Percentiles rank a stretch among this genome's conserved stretches.
These are phyloP conservation scores for Trissolcus japonicus DNA, from an alignment of 2,888 invertebrate species.

Conservation along the genomic window DNA sequence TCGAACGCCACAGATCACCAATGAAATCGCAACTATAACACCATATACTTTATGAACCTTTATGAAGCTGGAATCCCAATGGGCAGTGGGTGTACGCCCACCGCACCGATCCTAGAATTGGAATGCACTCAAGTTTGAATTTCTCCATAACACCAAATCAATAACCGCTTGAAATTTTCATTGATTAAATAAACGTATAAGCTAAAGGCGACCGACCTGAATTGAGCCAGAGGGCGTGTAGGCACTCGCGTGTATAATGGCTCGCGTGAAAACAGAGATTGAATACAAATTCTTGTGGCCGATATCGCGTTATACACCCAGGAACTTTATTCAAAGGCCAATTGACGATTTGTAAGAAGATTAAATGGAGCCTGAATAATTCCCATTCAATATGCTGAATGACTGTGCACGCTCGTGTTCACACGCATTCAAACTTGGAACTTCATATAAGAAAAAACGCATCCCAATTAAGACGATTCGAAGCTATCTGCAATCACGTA, in stretches of 20 bases:
- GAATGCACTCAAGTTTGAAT: slow-evolving; percentile 73
- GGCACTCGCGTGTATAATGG: slow-evolving; percentile 7
- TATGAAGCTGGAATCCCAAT: slow-evolving; percentile 6
- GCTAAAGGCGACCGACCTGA: neutral
- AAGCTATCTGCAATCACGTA: slow-evolving; percentile 62
- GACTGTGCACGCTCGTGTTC: slow-evolving; percentile 30
- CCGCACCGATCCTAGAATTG: slow-evolving; percentile 67
- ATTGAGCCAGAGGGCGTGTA: slow-evolving; percentile 33
- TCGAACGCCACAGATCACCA: slow-evolving; percentile 54
- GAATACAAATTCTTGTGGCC: slow-evolving; percentile 14
- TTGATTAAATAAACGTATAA: slow-evolving; percentile 64
- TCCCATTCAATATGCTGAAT: slow-evolving; percentile 21
- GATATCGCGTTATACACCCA: slow-evolving; percentile 12
- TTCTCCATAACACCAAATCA: slow-evolving; percentile 68
- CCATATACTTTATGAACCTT: slow-evolving; percentile 54
- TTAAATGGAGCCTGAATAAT: slow-evolving; percentile 37
- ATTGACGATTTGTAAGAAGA: slow-evolving; percentile 37
- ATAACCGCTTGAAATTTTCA: slow-evolving; percentile 71
- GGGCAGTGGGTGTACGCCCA: slow-evolving; percentile 66
- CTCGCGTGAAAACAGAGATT: slow-evolving; percentile 15
- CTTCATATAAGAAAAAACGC: slow-evolving; percentile 39
- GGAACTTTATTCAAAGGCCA: slow-evolving; percentile 17
- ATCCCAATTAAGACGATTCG: slow-evolving; percentile 67
- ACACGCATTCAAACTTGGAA: slow-evolving; percentile 59
- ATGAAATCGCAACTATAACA: slow-evolving; percentile 55